Evolutionary conservation across 1,140 invertebrate species (phyloP), one percentile per base, ranked within the genome.

Genomic region (Holotrichia oblita): DNA sequence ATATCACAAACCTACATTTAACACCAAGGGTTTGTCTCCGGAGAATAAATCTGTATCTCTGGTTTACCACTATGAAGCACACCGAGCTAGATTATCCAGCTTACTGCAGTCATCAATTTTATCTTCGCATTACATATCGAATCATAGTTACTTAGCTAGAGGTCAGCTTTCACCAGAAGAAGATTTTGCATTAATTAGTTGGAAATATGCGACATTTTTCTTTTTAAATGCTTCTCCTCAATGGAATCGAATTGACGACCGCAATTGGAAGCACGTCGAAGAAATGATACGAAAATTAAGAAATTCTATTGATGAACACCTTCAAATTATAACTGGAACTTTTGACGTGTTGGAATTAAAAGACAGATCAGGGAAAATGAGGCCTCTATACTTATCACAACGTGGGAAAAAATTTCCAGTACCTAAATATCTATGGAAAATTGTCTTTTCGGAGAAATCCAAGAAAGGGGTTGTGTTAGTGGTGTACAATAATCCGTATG

Each of bases 161-260:
- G 90, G 90, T 6, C 90, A 91, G 79, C 81, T 91, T 27, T 85
- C 89, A 4, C 88, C 90, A 0, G 86, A 89, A 79, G 89, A 87
- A 2, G 90, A 91, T 83, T 90, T 90, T 82, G 82, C 89, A 20
- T 87, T 88, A 40, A 84, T 84, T 4, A 81, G 86, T 2, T 85
- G 87, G 77, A 89, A 91, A 81, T 85, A 86, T 69, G 82, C 87
- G 0, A 89, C 89, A 0, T 91, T 89, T 79, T 89, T 87, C 81
- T 91, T 89, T 80, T 80, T 89, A 14, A 91, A 91, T 81, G 87
- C 83, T 0, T 85, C 86, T 22, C 90, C 90, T 6, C 89, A 90
- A 82, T 91, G 89, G 89, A 89, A 81, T 80, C 80, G 59, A 72
- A 84, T 90, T 0, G 90, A 90, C 79, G 84, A 80, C 24, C 89